phyloP scores from a whole-genome alignment of 2,888 invertebrate genomes.

The Lamproptera curius region DNA sequence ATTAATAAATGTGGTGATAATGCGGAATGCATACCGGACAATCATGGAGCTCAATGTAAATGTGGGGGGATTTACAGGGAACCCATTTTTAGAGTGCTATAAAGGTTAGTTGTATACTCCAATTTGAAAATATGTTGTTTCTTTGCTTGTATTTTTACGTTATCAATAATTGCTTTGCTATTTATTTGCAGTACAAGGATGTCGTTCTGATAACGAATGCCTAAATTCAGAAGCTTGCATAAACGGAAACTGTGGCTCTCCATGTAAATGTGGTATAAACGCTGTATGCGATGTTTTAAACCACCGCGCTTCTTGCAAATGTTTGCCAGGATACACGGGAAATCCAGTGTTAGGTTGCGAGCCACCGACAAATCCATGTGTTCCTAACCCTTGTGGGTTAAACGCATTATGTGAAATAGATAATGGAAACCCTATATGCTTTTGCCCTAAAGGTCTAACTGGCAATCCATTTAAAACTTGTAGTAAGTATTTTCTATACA shows the following conservation, averaged over 20 bases:
- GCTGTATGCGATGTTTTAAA: slow-evolving; percentile 90
- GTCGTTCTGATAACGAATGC: slow-evolving; percentile 85
- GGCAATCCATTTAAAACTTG: slow-evolving; percentile 95
- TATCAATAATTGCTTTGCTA: not conserved
- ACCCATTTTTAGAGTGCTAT: slow-evolving; percentile 85
- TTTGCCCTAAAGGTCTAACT: slow-evolving; percentile 92
- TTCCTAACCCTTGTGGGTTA: slow-evolving; percentile 91
- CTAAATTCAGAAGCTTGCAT: slow-evolving; percentile 86
- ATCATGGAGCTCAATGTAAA: slow-evolving; percentile 87
- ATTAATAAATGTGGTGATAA: slow-evolving; percentile 90
- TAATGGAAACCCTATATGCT: slow-evolving; percentile 91
- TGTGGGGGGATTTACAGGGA: slow-evolving; percentile 87
- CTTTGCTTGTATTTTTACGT: not conserved
- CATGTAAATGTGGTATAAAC: slow-evolving; percentile 87
- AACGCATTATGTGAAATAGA: slow-evolving; percentile 91
- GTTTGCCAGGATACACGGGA: slow-evolving; percentile 88
- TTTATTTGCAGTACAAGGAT: slow-evolving; percentile 79
- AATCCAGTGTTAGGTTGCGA: slow-evolving; percentile 85
- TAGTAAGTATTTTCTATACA: slow-evolving; percentile 82
- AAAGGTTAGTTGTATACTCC: slow-evolving; percentile 78
- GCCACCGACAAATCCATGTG: slow-evolving; percentile 87
- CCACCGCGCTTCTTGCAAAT: slow-evolving; percentile 89
- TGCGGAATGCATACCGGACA: slow-evolving; percentile 86
- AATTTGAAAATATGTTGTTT: no score
- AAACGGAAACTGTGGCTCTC: slow-evolving; percentile 86